Evolutionary conservation across 2,888 invertebrate genomes (phyloP).

Genomic region (Antitype chi): DNA sequence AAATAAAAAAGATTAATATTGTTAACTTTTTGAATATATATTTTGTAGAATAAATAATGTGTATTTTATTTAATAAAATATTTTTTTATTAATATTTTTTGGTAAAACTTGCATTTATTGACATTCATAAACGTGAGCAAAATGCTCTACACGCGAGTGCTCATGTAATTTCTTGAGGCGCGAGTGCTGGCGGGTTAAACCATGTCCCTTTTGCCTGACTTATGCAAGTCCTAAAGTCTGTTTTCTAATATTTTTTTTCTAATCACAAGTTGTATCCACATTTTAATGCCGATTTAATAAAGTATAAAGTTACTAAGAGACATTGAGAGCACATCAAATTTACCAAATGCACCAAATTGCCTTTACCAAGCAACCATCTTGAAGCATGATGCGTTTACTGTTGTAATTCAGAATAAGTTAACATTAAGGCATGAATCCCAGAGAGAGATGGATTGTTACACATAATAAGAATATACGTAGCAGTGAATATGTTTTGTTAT

Average conservation of each 20-base stretch:
- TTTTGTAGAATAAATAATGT: too few relatives aligned
- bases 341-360: conserved; percentile 84
- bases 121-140: too few relatives aligned
- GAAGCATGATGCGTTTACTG: conserved; percentile 82
- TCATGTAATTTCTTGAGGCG: too few relatives aligned
- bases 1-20: too few relatives aligned
- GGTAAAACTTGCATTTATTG: too few relatives aligned
- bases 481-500: conserved; percentile 31
- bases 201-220: background rate
- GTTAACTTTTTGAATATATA: too few relatives aligned
- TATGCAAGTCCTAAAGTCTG: background rate
- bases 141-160: too few relatives aligned
- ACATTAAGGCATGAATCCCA: conserved; percentile 51
- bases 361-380: conserved; percentile 82
- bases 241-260: background rate
- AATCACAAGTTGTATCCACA: conserved; percentile 61
- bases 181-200: too few relatives aligned
- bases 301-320: conserved; percentile 64
- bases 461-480: background rate
- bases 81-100: too few relatives aligned
- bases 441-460: conserved; percentile 30
- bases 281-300: conserved; percentile 62
- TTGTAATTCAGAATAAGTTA: conserved; percentile 67
- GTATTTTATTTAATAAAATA: too few relatives aligned
- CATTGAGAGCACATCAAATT: conserved; percentile 77